Evolutionary conservation across 2,888 invertebrate species (phyloP).

Genomic region (Drosophila melanocephala): DNA sequence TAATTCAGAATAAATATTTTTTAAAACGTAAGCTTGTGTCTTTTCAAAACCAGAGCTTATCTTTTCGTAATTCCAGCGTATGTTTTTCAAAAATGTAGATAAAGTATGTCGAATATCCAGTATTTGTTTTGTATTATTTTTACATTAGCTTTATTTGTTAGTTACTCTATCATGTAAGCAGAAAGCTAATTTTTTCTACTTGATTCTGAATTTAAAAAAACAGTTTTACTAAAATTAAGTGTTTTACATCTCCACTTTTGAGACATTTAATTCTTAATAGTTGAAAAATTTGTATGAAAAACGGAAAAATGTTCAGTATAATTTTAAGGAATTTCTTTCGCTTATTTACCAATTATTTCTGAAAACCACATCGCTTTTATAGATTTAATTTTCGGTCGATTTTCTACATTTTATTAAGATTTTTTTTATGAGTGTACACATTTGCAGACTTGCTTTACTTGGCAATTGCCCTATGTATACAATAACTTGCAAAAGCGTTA

Average conservation of each 20-base stretch:
- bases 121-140: not conserved
- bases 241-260: too few species aligned
- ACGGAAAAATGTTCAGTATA: not conserved
- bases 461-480: constrained; percentile 36
- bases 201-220: not conserved
- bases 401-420: not conserved
- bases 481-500: constrained; percentile 60
- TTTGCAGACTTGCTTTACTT: constrained; percentile 11
- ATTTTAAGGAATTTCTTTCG: not conserved
- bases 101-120: not conserved
- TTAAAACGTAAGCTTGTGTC: too few species aligned
- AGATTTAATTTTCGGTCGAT: not conserved
- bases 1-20: too few species aligned
- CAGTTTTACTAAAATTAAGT: not conserved
- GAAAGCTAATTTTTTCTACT: not conserved
- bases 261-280: too few species aligned
- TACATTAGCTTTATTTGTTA: not conserved
- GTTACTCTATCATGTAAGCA: not conserved
- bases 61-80: too few species aligned
- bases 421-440: constrained; percentile 1
- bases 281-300: not conserved
- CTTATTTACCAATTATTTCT: not conserved
- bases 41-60: too few species aligned
- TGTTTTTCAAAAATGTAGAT: not conserved
- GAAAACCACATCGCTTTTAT: not conserved